Percentiles rank a stretch among this genome's conserved stretches.
phyloP scores from a whole-genome alignment of 2,797 vertebrate species.

The Tinamus major region DNA sequence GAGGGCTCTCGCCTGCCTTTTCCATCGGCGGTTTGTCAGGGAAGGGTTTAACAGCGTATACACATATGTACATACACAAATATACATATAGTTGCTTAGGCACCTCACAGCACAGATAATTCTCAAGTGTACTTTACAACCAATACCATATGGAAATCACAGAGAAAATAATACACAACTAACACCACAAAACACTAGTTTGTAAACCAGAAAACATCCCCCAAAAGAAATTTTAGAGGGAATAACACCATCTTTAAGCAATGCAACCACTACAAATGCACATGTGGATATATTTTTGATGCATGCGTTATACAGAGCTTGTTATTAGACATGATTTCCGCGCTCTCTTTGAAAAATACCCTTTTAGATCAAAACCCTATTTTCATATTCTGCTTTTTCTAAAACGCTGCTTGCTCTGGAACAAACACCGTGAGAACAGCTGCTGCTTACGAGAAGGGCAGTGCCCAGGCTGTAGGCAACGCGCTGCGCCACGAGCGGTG shows the following conservation, averaged over 20 bases:
- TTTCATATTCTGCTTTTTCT: not conserved
- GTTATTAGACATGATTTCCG: not conserved
- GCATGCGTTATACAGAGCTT: not conserved
- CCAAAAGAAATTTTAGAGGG: not conserved
- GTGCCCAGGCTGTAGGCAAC: not conserved
- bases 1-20: slow-evolving; percentile 74
- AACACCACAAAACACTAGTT: not conserved
- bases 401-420: not conserved
- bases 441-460: not conserved
- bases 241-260: not conserved
- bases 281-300: not conserved
- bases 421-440: accelerated
- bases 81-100: not conserved
- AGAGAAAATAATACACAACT: not conserved
- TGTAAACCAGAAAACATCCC: not conserved
- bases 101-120: not conserved
- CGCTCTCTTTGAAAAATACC: not conserved
- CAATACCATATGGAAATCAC: not conserved
- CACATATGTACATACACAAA: not conserved
- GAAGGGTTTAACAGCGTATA: not conserved
- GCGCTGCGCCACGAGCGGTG: not conserved
- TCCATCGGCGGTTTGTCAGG: slow-evolving; percentile 44
- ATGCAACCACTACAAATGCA: accelerated
- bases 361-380: not conserved
- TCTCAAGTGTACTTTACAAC: not conserved